A percentile compares a stretch with the other conserved stretches of the same genome.
phyloP scores from a whole-genome alignment of 2,888 invertebrate species.

The Eucera pruinosa region DNA sequence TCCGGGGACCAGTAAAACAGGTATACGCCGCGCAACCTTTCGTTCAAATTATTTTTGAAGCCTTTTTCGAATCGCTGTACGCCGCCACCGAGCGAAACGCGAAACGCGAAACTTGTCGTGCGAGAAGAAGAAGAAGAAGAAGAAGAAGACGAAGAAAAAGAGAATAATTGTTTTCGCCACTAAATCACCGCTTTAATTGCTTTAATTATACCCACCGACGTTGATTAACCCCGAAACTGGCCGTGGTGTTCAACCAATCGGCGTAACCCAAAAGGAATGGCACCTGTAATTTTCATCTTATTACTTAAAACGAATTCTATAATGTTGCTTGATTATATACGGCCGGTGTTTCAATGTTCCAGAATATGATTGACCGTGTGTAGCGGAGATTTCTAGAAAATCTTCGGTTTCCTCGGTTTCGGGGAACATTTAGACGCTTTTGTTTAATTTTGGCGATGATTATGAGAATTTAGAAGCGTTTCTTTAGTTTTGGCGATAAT shows the following conservation, averaged over 20 bases:
- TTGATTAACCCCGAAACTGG: conserved; percentile 28
- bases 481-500: too few relatives aligned
- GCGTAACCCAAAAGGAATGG: conserved; percentile 10
- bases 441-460: too few relatives aligned
- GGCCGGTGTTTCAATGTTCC: too few relatives aligned
- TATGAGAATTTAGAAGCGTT: too few relatives aligned
- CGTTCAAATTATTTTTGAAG: conserved; percentile 40
- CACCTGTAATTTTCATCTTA: conserved; percentile 19
- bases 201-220: conserved; percentile 29
- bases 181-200: conserved; percentile 29
- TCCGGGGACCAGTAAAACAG: conserved; percentile 58
- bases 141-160: conserved; percentile 18
- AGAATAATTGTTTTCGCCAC: conserved; percentile 13
- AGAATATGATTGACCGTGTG: too few relatives aligned
- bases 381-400: too few relatives aligned
- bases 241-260: background rate
- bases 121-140: too few relatives aligned
- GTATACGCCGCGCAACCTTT: conserved; percentile 42
- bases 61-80: conserved; percentile 22
- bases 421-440: too few relatives aligned
- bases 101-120: too few relatives aligned
- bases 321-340: conserved; percentile 19
- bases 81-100: too few relatives aligned
- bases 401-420: too few relatives aligned
- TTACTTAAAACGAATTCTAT: conserved; percentile 21